A percentile compares a stretch with the other conserved stretches of the same genome.
Evolutionary conservation across 2,797 vertebrate species (phyloP).

Genomic region (Presbytis comata): DNA sequence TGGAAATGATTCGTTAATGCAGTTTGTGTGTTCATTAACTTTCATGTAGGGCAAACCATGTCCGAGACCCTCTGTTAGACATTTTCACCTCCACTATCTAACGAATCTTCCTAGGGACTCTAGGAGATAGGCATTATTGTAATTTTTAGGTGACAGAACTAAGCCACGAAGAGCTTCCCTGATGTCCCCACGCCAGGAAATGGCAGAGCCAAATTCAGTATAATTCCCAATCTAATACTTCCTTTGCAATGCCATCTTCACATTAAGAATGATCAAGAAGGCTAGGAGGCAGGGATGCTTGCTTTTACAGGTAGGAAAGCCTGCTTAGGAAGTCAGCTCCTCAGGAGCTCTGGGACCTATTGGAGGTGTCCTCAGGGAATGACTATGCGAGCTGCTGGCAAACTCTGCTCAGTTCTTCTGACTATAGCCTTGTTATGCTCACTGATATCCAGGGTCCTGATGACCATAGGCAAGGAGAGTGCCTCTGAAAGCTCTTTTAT

Average conservation of each 20-base stretch:
- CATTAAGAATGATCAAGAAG: neutral
- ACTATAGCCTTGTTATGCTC: neutral
- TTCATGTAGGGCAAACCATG: neutral
- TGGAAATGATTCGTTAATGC: neutral
- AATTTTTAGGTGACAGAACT: neutral
- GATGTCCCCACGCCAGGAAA: neutral
- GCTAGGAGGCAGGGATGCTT: neutral
- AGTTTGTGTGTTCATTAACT: neutral
- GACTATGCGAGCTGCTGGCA: neutral
- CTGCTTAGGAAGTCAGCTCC: neutral
- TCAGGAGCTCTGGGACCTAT: neutral
- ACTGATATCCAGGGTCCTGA: neutral
- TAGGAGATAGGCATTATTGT: neutral
- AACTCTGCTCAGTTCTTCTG: neutral
- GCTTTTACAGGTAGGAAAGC: neutral
- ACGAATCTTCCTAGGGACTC: neutral
- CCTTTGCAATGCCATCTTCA: neutral
- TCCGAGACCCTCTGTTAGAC: fast-evolving
- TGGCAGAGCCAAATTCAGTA: neutral
- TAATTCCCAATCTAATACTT: neutral
- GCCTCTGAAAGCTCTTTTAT: neutral
- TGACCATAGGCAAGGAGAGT: neutral
- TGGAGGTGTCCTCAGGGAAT: neutral
- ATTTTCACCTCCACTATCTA: neutral
- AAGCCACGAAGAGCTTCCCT: neutral